These are phyloP conservation scores for Ditula angustiorana DNA, from an alignment of 2,888 invertebrate genomes.

Conservation along the genomic window DNA sequence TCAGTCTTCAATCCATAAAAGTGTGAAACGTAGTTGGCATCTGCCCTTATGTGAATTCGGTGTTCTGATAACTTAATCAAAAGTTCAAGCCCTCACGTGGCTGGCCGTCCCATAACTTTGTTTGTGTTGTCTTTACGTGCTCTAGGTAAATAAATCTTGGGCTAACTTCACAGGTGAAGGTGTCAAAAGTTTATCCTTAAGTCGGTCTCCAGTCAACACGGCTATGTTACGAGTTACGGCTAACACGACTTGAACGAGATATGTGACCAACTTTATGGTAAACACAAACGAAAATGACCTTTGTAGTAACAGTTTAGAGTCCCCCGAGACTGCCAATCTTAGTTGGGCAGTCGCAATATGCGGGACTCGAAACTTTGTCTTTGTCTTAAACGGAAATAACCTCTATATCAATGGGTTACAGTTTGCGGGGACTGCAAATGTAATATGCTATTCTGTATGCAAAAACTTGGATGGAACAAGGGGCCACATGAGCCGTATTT, in stretches of 20 bases:
- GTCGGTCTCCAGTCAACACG: slow-evolving; percentile 59
- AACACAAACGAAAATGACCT: slow-evolving; percentile 45
- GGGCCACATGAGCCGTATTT: slow-evolving; percentile 46
- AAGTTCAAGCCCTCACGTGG: slow-evolving; percentile 17
- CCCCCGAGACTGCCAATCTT: slow-evolving; percentile 15
- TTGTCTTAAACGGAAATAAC: slow-evolving; percentile 43
- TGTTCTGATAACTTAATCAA: slow-evolving; percentile 15
- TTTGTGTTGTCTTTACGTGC: slow-evolving; percentile 34
- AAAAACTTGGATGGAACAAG: slow-evolving; percentile 53
- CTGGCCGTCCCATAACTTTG: slow-evolving; percentile 21
- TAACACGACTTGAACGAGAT: slow-evolving; percentile 55
- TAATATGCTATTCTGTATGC: slow-evolving; percentile 49
- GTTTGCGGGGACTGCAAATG: slow-evolving; percentile 12
- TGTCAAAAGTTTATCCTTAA: slow-evolving; percentile 61
- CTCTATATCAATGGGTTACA: slow-evolving; percentile 46
- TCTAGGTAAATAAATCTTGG: slow-evolving; percentile 43
- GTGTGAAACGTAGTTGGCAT: not conserved
- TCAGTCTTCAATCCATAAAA: not conserved
- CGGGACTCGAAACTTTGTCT: slow-evolving; percentile 4
- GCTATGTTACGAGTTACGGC: slow-evolving; percentile 52
- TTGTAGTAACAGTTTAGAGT: slow-evolving; percentile 45
- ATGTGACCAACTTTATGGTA: slow-evolving; percentile 46
- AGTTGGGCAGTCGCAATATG: slow-evolving; percentile 20
- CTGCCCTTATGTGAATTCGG: not conserved
- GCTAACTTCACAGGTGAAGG: slow-evolving; percentile 52